phyloP scores from a whole-genome alignment of 2,888 invertebrate genomes.

The Diploptera punctata region DNA sequence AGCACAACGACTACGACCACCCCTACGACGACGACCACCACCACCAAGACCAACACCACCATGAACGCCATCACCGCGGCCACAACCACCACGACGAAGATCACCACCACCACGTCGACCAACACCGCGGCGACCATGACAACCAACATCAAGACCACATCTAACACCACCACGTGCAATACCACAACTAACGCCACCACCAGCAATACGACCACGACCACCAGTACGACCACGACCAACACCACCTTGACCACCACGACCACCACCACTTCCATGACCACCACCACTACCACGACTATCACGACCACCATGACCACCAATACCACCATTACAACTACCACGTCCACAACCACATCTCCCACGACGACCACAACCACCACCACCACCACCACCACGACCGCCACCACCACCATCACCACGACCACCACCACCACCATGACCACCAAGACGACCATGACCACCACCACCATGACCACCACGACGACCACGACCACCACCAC shows the following conservation, averaged over 20 bases:
- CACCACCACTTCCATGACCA: not conserved
- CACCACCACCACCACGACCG: not conserved
- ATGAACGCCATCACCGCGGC: not conserved
- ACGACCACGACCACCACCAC: slow-evolving; percentile 2
- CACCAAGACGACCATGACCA: not conserved
- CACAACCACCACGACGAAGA: not conserved
- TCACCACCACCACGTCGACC: not conserved
- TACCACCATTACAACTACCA: not conserved
- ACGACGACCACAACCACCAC: not conserved
- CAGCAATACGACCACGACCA: not conserved
- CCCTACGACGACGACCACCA: not conserved
- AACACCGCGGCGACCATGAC: not conserved
- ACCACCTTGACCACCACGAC: not conserved
- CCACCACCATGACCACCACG: not conserved
- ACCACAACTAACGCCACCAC: not conserved
- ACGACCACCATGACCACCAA: not conserved
- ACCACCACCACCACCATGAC: slow-evolving; percentile 4
- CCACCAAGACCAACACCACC: not conserved
- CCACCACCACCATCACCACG: slow-evolving; percentile 9
- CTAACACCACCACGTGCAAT: not conserved
- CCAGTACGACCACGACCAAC: not conserved
- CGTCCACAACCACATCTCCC: not conserved
- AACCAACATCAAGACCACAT: not conserved
- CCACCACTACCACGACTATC: not conserved
- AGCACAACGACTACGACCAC: not conserved